These are phyloP conservation scores for Pyralis farinalis DNA, from an alignment of 2,888 invertebrate species.

Conservation along the genomic window DNA sequence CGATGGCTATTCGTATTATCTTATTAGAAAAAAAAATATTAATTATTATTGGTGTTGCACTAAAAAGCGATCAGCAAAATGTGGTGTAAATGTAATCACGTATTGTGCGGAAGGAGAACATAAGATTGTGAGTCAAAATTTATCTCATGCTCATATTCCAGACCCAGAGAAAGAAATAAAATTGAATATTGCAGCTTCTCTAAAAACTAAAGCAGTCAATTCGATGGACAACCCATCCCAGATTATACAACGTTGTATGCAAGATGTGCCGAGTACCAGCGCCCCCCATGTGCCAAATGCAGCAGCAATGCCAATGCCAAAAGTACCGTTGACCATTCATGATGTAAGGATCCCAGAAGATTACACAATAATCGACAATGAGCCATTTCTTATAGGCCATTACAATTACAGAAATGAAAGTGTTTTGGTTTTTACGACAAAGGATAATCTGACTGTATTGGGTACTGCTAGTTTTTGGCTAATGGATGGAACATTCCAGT, in stretches of 20 bases:
- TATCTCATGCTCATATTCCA: too few species aligned
- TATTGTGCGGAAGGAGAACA: too few species aligned
- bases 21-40: too few species aligned
- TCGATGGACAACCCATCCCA: constrained; percentile 1
- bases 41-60: too few species aligned
- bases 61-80: too few species aligned
- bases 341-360: not conserved
- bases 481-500: constrained; percentile 9
- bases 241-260: constrained; percentile 2
- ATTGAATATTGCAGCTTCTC: too few species aligned
- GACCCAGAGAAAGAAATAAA: too few species aligned
- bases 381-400: constrained; percentile 3
- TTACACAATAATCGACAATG: not conserved
- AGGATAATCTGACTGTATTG: constrained; percentile 7
- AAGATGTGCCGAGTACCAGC: not conserved
- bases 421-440: constrained; percentile 6
- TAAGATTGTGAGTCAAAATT: too few species aligned
- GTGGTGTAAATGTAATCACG: too few species aligned
- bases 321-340: not conserved
- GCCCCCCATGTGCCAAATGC: not conserved
- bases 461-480: constrained; percentile 1
- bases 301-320: not conserved
- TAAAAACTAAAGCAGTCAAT: not conserved
- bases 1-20: too few species aligned
- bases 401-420: constrained; percentile 2